phyloP scores from a whole-genome alignment of 2,113 vertebrate species.

The pig (Sus scrofa) region T2T-Sscrofa CM000813.6:45190001-45190500 shows the following conservation, averaged over 20 bases:
- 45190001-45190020: background rate
- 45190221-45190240: background rate
- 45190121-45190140: background rate
- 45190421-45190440: rapidly evolving
- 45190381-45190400: background rate
- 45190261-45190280: background rate
- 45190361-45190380: background rate
- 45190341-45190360: conserved; percentile 34
- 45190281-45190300: background rate
- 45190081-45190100: background rate
- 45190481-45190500: background rate
- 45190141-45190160: background rate
- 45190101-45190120: background rate
- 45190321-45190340: background rate
- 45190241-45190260: background rate
- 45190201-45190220: background rate
- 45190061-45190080: background rate
- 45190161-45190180: background rate
- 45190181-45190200: background rate
- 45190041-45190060: background rate
- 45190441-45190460: background rate
- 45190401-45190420: background rate
- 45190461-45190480: background rate
- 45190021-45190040: background rate
- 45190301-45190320: background rate